A percentile compares a stretch with the other conserved stretches of the same genome.
phyloP scores from a whole-genome alignment of 2,888 invertebrate species.

The Teleiodes luculella region DNA sequence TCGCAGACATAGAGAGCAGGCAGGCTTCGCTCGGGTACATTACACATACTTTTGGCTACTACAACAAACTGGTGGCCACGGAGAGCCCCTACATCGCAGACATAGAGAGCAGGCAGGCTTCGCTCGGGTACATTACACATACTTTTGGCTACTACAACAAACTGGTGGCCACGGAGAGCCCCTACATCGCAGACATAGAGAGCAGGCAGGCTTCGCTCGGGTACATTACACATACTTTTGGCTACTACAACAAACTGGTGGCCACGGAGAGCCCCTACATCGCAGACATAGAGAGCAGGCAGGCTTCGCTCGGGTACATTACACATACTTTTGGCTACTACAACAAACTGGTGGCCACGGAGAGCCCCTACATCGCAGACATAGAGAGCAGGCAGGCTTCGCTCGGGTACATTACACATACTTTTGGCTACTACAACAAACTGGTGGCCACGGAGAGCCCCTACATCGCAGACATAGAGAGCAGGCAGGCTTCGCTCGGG shows the following conservation, averaged over 20 bases:
- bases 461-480: conserved; percentile 81
- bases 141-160: neutral
- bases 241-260: too few species aligned
- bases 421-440: conserved; percentile 95
- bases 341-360: conserved; percentile 90
- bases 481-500: too few species aligned
- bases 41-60: conserved; percentile 71
- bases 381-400: conserved; percentile 83
- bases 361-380: conserved; percentile 84
- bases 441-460: conserved; percentile 91
- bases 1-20: conserved; percentile 85
- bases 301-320: too few species aligned
- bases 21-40: too few species aligned
- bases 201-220: too few species aligned
- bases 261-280: too few species aligned
- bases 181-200: too few species aligned
- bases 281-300: too few species aligned
- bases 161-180: neutral
- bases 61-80: conserved; percentile 88
- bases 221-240: too few species aligned
- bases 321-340: too few species aligned
- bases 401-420: too few species aligned
- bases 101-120: conserved; percentile 77
- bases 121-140: conserved; percentile 26
- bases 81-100: conserved; percentile 86